Base-by-base conservation (phyloP, 2,888 invertebrate species). In the Leucoma salicis region DNA sequence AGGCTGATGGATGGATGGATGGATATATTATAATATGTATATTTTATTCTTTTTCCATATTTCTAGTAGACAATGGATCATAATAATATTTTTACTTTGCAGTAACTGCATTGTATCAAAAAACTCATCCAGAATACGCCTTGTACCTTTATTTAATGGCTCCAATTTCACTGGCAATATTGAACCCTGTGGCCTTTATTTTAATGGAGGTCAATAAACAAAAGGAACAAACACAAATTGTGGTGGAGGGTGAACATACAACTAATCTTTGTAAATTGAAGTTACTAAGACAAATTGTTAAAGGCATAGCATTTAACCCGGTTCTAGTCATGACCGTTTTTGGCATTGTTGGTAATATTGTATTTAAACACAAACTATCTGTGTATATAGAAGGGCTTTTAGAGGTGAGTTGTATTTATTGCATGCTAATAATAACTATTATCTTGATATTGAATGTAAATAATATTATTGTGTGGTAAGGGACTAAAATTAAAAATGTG, bases 101-200 rank as follows among this genome's bases (percentile, higher is more conserved):
- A 96, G 96, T 98, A 39, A 92, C 92, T 66, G 97, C 98, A 14
- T 90, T 99, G 13, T 99, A 98, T 78, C 90, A 92, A 53, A 92
- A 93, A 44, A 92, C 93, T 3, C 97, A 98, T 88, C 96, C 97
- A 0, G 96, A 98, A 66, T 98, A 96, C 87, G 93, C 96, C 0
- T 92, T 94, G 0, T 99, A 98, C 77, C 87, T 99, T 33, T 99
- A 98, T 75, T 90, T 99, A 36, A 94, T 98, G 92, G 97, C 98
- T 7, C 99, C 99, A 0, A 97, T 98, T 72, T 98, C 97, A 29
- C 86, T 99, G 49, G 95, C 96, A 1, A 94, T 98, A 61, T 87
- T 99, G 15, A 99, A 99, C 83, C 98, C 98, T 0, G 91, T 98
- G 53, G 96, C 96, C 14, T 96, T 98, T 78, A 90, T 97, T 3